These are phyloP conservation scores for Chiridota heheva DNA, from an alignment of 35 echinoderm and acorn worm species.

Conservation along the genomic window DNA sequence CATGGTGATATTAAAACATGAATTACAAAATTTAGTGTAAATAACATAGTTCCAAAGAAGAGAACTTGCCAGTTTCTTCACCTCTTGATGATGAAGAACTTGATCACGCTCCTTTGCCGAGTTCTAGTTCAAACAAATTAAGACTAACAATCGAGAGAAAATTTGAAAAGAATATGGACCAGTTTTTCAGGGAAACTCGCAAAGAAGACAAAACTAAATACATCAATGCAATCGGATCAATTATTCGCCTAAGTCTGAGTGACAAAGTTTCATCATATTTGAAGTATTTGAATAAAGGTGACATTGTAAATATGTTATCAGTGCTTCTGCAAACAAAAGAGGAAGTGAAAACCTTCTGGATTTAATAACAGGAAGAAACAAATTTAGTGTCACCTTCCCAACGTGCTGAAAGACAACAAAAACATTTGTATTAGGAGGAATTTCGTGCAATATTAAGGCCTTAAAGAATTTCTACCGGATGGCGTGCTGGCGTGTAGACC, in stretches of 20 bases:
- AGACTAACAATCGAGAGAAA: neutral
- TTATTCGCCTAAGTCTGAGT: neutral
- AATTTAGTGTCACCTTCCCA: neutral
- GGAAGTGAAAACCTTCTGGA: neutral
- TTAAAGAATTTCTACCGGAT: conserved; percentile 24
- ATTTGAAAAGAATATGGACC: neutral
- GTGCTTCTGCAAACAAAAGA: neutral
- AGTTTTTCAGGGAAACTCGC: neutral
- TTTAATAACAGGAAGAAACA: neutral
- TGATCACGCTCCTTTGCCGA: no score
- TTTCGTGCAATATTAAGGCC: conserved; percentile 15
- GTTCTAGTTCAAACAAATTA: no score
- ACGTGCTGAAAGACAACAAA: neutral
- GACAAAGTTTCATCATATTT: neutral
- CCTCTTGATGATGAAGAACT: no score
- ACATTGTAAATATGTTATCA: neutral
- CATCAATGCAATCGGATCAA: neutral
- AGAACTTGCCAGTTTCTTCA: neutral
- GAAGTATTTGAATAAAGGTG: neutral
- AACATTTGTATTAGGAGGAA: neutral
- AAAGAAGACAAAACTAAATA: conserved; percentile 6
- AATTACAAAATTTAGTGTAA: neutral
- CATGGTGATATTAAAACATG: neutral
- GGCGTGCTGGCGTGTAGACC: conserved; percentile 17
- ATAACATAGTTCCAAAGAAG: neutral